A percentile compares a stretch with the other conserved stretches of the same genome.
These are phyloP conservation scores for Petrophora chlorosata DNA, from an alignment of 2,888 invertebrate genomes.

Conservation along the genomic window DNA sequence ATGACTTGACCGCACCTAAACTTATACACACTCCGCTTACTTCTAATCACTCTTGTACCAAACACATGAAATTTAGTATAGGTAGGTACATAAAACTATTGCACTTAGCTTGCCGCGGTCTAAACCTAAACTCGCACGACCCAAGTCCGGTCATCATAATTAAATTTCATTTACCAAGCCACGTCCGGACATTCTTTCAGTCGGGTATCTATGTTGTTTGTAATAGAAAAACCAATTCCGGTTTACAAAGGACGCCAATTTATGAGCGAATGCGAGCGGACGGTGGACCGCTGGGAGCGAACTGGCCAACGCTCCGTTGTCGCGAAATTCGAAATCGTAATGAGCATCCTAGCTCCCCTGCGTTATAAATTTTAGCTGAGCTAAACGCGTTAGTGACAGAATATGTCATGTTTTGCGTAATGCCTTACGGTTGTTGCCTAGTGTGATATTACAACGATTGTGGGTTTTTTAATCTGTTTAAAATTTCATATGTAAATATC, in stretches of 20 bases:
- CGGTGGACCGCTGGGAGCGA: conserved; percentile 42
- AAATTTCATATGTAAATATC: no score
- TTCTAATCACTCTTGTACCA: no score
- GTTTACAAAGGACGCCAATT: conserved; percentile 68
- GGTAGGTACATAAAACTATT: no score
- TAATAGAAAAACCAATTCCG: conserved; percentile 70
- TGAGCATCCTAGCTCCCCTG: not conserved
- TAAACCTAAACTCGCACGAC: conserved; percentile 1
- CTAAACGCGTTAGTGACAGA: not conserved
- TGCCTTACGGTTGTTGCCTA: no score
- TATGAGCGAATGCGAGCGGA: conserved; percentile 61
- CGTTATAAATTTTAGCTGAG: not conserved
- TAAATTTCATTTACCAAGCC: conserved; percentile 30
- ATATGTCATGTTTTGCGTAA: not conserved
- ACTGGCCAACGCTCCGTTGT: conserved; percentile 28
- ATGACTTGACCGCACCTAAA: no score
- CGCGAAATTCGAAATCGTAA: conserved; percentile 16
- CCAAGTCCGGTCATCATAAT: conserved; percentile 18
- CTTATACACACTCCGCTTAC: no score
- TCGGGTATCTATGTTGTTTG: conserved; percentile 44
- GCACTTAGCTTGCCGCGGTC: no score
- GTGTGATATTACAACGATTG: no score
- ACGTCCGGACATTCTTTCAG: conserved; percentile 40
- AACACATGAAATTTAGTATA: no score
- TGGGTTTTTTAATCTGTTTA: no score